phyloP scores from a whole-genome alignment of 1,140 invertebrate genomes.

The Triops longicaudatus region DNA sequence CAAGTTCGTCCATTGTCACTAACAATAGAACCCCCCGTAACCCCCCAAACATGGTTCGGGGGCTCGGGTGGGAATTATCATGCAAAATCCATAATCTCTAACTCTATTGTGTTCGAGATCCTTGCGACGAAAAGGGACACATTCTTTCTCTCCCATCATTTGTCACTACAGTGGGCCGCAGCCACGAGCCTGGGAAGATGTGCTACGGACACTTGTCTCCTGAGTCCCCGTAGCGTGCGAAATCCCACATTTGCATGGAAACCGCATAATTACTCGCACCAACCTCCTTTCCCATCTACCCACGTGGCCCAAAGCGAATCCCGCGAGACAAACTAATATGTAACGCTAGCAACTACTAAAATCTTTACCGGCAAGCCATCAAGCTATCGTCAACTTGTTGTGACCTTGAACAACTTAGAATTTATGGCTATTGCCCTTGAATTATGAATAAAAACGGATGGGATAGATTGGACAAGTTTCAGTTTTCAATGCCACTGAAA shows the following conservation, averaged over 20 bases:
- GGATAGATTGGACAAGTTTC: too few species aligned
- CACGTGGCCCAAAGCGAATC: background rate
- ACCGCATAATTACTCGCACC: background rate
- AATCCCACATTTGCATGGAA: background rate
- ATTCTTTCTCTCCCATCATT: background rate
- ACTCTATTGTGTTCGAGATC: background rate
- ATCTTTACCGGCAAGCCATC: too few species aligned
- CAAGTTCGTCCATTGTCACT: background rate
- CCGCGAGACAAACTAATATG: background rate
- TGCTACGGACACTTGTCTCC: background rate
- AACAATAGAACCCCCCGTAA: background rate
- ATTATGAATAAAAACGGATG: too few species aligned
- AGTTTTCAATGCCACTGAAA: too few species aligned
- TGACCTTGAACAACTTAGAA: too few species aligned
- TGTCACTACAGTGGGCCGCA: background rate
- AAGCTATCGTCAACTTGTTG: too few species aligned
- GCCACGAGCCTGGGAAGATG: background rate
- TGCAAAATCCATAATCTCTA: background rate
- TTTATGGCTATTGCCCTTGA: too few species aligned
- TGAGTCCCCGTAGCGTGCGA: background rate
- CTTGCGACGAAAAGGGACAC: background rate
- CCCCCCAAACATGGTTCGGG: too few species aligned
- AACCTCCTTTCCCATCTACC: background rate
- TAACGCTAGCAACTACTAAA: background rate
- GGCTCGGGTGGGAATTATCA: background rate